Evolutionary conservation across 2,113 vertebrate genomes (phyloP).

Genomic region (Ancistrus triradiatus): DNA sequence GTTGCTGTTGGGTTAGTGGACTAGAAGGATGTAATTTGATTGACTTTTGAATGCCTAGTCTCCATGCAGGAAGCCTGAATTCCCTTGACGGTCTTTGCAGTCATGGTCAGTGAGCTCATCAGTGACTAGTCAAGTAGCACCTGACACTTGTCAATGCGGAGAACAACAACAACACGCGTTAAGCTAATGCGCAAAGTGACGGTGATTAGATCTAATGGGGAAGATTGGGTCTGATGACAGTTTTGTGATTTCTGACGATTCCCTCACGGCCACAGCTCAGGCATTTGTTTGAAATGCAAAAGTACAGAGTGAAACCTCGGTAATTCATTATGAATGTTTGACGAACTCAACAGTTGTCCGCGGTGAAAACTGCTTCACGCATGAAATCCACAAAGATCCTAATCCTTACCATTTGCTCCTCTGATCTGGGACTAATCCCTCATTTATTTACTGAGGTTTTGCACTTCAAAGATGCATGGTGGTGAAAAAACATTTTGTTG

Average conservation of each 20-base stretch:
- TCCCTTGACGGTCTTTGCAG: conserved; percentile 64
- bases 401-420: conserved; percentile 40
- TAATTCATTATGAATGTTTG: conserved; percentile 33
- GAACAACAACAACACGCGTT: conserved; percentile 38
- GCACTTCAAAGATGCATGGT: conserved; percentile 12
- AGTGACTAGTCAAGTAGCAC: conserved; percentile 67
- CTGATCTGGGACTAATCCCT: conserved; percentile 33
- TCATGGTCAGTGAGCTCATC: conserved; percentile 75
- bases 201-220: conserved; percentile 33
- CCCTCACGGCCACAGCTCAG: conserved; percentile 25
- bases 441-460: not conserved
- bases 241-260: conserved; percentile 30
- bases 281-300: not conserved
- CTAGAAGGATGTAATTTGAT: conserved; percentile 73
- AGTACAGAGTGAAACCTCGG: conserved; percentile 37
- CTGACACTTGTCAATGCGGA: conserved; percentile 66
- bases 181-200: conserved; percentile 41
- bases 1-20: conserved; percentile 58
- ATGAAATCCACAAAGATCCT: conserved; percentile 20
- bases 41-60: conserved; percentile 64
- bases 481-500: not conserved
- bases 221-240: conserved; percentile 39
- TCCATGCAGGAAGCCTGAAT: conserved; percentile 50
- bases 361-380: conserved; percentile 31
- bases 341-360: conserved; percentile 21